Evolutionary conservation across 2,797 vertebrate species (phyloP), one percentile per base, ranked within the genome.

Genomic region (Hippocampus kuda): DNA sequence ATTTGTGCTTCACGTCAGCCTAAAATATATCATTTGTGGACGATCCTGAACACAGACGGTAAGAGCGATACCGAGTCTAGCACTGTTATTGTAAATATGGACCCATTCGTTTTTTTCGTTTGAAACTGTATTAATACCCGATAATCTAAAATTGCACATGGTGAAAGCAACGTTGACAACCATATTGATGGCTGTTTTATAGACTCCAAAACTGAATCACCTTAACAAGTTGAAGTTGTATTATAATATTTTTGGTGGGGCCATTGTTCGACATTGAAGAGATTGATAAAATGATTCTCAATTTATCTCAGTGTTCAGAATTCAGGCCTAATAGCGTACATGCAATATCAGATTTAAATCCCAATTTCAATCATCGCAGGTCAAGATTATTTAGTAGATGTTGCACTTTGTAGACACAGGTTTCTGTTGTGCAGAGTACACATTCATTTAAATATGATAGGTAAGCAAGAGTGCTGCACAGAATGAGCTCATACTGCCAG

Each of bases 401-500:
- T 73, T 67, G 73, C 34, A 38, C 34, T 38, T 38, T 38, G 34
- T 80, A 76, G 69, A 41, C 49, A 71, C 70, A 69, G n/a, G 66
- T 72, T 79, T 75, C 60, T 38, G 66, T 74, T 68, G 44, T 38
- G 18, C 34, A 9, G 9, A 62, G 34, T n/a, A 24, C 53, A 54
- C 3, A 24, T 53, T 61, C 41, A 16, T 44, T 24, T 65, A 65
- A 65, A 48, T 24, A 41, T 26, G 13, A 44, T 26, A 65, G 26
- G 66, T 68, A 77, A 68, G 38, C 15, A 46, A 65, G 46, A 38
- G 56, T 51, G 10, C 15, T 56, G n/a, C 15, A 41, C 44, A 38
- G 77, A 74, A 72, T 75, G 73, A 76, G 69, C 76, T 81, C 72
- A 56, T n/a, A 24, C 74, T 73, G 72, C 59, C 73, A 71, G 61